A percentile compares a stretch with the other conserved stretches of the same genome.
phyloP scores from a whole-genome alignment of 37 sponge, comb jelly and placozoan genomes.

The Ephydatia muelleri region DNA sequence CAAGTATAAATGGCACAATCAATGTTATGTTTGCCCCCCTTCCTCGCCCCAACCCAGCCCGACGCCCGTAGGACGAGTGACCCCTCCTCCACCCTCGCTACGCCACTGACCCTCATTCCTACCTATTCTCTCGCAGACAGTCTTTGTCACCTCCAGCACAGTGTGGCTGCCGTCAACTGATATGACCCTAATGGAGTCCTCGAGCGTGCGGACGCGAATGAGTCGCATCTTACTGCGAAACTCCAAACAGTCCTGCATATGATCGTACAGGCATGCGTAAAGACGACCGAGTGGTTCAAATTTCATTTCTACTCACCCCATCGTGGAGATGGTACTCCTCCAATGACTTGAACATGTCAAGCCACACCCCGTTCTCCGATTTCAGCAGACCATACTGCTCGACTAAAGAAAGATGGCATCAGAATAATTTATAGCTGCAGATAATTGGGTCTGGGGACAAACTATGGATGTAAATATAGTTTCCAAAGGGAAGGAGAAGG shows the following conservation, averaged over 20 bases:
- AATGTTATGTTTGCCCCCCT: too few relatives aligned
- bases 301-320: conserved; percentile 1
- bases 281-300: too few relatives aligned
- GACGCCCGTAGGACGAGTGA: too few relatives aligned
- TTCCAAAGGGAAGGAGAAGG: too few relatives aligned
- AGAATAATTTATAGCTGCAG: too few relatives aligned
- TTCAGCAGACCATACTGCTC: neutral
- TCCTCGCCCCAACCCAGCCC: too few relatives aligned
- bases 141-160: neutral
- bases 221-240: neutral
- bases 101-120: neutral
- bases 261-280: neutral
- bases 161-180: neutral
- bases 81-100: too few relatives aligned
- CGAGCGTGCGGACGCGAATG: neutral
- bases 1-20: too few relatives aligned
- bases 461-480: too few relatives aligned
- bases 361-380: neutral
- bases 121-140: neutral
- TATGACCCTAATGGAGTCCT: neutral
- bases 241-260: neutral
- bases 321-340: neutral
- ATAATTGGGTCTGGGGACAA: too few relatives aligned
- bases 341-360: neutral
- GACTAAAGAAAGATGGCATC: neutral